Conservation (phyloP, 2,888 invertebrate genomes). For the Leptopilina drosophilae region DNA sequence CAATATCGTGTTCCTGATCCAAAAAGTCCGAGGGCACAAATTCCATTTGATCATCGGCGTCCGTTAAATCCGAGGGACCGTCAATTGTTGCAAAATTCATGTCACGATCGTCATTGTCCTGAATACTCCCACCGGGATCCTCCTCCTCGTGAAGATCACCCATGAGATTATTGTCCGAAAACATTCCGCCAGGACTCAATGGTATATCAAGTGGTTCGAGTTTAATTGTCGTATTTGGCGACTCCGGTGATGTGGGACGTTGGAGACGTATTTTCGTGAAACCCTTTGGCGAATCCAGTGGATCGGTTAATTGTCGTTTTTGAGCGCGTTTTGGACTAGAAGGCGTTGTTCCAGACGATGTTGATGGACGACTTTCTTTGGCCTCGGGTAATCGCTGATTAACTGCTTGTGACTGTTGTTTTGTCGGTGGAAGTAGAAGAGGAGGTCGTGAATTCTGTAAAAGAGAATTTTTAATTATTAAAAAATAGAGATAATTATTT, state of each 20-base stretch:
- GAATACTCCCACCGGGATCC: slow-evolving; percentile 69
- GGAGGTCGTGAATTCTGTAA: slow-evolving; percentile 69
- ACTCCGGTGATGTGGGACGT: slow-evolving; percentile 65
- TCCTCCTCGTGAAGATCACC: slow-evolving; percentile 70
- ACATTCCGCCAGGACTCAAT: slow-evolving; percentile 70
- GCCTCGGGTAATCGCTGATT: slow-evolving; percentile 62
- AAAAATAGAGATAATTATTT: no score
- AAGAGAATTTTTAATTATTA: not conserved
- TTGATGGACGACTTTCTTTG: slow-evolving; percentile 67
- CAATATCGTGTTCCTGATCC: slow-evolving; percentile 74
- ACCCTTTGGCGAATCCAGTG: slow-evolving; percentile 61
- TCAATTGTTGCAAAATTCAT: slow-evolving; percentile 66
- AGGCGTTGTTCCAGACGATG: slow-evolving; percentile 55
- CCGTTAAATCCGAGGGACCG: slow-evolving; percentile 66
- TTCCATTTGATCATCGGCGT: slow-evolving; percentile 73
- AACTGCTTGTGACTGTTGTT: slow-evolving; percentile 56
- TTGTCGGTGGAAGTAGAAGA: slow-evolving; percentile 69
- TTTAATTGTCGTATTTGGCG: slow-evolving; percentile 68
- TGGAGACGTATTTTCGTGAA: slow-evolving; percentile 74
- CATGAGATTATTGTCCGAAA: slow-evolving; percentile 64
- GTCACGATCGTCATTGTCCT: slow-evolving; percentile 62
- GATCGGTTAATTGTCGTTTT: slow-evolving; percentile 68
- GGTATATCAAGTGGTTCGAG: slow-evolving; percentile 73
- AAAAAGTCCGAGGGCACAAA: slow-evolving; percentile 76
- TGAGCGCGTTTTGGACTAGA: slow-evolving; percentile 71